Evolutionary conservation across 2,113 vertebrate genomes (phyloP), one percentile per base, ranked within the genome.

Genomic region (Hucho hucho): DNA sequence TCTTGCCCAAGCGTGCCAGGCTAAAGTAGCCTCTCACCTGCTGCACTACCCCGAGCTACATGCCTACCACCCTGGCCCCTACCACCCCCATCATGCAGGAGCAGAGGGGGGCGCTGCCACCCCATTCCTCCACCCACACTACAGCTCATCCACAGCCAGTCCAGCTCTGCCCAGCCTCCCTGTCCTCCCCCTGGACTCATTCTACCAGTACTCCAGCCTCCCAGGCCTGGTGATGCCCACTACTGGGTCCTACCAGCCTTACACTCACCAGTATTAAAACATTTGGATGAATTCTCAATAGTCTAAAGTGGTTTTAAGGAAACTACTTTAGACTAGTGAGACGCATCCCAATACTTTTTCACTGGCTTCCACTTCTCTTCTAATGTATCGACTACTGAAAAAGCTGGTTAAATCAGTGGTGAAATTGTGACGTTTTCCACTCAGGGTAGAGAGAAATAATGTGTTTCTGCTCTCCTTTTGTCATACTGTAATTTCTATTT

Each of bases 1-100:
- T 1, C 75, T 93, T 71, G 92, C 93, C 66, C 93, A 93, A 1
- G 91, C 90, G 69, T 94, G 92, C 75, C 92, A 92, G 56, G 88
- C 89, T 0, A 90, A 90, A 24, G 83, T 87, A 0, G 85, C 87
- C 9, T 91, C 92, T 16, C 92, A 90, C 28, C 78, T 93, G 32
- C 75, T 92, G 76, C 90, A 89, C 47, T 92, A 90, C 69, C 83
- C 91, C 37, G 9, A 43, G 37, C 37, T 11, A 43, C 9, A 43
- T 43, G 9, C 9, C 37, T 93, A 82, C 84, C 76, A 91, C 4
- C 71, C 90, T 0, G 81, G 77, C 0, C 89, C 91, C 0, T 93
- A 91, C 63, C 86, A 83, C 58, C 64, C 80, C 3, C 85, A 81
- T 75, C 43, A 89, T 0, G 73, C 59, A 0, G 49, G 16, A 53